phyloP scores from a whole-genome alignment of 2,113 vertebrate species.

The Lichenostomus cassidix region DNA sequence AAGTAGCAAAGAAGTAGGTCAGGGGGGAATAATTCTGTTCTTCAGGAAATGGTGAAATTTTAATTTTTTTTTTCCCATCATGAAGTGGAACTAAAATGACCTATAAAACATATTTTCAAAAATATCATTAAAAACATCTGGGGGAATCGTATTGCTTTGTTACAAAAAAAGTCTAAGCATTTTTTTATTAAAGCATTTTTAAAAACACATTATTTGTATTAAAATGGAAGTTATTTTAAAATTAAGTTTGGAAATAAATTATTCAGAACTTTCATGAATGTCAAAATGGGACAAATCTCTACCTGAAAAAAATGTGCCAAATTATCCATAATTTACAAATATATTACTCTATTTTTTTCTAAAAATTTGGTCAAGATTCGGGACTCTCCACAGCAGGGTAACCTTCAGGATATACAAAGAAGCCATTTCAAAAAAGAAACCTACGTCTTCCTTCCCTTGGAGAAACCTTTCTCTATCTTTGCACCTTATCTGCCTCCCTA shows the following conservation, averaged over 20 bases:
- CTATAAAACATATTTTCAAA: background rate
- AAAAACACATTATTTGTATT: background rate
- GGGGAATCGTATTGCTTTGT: background rate
- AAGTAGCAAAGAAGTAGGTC: background rate
- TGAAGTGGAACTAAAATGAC: background rate
- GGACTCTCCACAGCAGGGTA: background rate
- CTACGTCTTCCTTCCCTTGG: background rate
- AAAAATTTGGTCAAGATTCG: background rate
- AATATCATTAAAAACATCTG: background rate
- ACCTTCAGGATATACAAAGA: background rate
- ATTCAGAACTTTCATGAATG: background rate
- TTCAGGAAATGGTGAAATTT: conserved; percentile 37
- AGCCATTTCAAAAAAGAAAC: background rate
- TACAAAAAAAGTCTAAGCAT: background rate
- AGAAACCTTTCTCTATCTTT: background rate
- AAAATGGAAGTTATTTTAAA: background rate
- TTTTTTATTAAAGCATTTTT: background rate
- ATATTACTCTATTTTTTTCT: background rate
- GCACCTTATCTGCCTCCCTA: background rate
- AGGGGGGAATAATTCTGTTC: background rate
- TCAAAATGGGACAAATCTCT: background rate
- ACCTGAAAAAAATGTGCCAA: background rate
- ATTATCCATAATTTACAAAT: background rate
- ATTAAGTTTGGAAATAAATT: background rate
- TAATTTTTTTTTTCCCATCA: background rate